phyloP scores from a whole-genome alignment of 2,113 vertebrate genomes.

The Tapirus terrestris region DNA sequence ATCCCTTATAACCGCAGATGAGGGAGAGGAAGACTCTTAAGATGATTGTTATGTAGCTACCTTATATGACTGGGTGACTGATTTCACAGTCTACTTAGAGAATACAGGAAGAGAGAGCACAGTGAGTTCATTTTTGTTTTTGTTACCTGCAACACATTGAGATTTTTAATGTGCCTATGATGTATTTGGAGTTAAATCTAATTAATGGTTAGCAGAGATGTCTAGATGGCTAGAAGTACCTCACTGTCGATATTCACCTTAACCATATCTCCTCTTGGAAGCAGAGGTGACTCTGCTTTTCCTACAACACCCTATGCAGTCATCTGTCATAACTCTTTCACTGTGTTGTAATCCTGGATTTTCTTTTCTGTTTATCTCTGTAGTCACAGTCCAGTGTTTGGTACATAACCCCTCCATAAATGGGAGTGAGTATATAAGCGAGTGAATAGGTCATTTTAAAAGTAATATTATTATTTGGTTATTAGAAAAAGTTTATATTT shows the following conservation, averaged over 20 bases:
- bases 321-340: background rate
- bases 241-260: background rate
- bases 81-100: background rate
- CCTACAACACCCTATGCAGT: fast-evolving
- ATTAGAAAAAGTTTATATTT: background rate
- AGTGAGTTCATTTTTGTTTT: background rate
- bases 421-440: background rate
- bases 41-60: background rate
- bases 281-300: background rate
- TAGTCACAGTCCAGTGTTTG: background rate
- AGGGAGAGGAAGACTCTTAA: background rate
- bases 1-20: background rate
- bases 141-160: background rate
- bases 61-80: background rate
- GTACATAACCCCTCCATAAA: background rate
- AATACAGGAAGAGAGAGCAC: background rate
- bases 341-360: background rate
- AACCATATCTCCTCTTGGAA: background rate
- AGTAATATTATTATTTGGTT: background rate
- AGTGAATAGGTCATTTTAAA: background rate
- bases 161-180: background rate
- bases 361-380: background rate
- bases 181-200: background rate
- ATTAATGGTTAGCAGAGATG: background rate
- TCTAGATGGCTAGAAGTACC: background rate